These are phyloP conservation scores for Bradypus variegatus DNA, from an alignment of 2,797 vertebrate species.

Conservation along the genomic window DNA sequence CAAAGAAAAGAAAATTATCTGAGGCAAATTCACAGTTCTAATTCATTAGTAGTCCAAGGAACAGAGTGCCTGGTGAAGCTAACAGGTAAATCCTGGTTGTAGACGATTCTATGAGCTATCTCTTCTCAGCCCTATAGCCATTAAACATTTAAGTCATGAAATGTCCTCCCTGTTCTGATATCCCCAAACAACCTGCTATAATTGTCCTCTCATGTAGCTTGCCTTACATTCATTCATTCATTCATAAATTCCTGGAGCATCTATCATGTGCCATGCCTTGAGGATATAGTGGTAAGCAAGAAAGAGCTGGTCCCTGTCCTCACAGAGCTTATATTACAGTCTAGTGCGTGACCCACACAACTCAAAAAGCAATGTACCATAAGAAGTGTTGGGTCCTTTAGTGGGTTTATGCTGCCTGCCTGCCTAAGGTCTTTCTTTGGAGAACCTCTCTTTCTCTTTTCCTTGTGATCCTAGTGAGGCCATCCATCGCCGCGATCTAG, in stretches of 20 bases:
- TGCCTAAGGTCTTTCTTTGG: neutral
- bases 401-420: neutral
- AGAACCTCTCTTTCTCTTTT: neutral
- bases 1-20: neutral
- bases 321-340: neutral
- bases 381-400: neutral
- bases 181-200: neutral
- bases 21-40: neutral
- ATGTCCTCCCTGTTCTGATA: neutral
- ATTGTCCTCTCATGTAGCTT: neutral
- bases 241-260: neutral
- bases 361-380: neutral
- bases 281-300: neutral
- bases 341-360: neutral
- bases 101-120: neutral
- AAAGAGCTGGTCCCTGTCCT: neutral
- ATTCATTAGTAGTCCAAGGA: neutral
- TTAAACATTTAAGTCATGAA: neutral
- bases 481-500: too few species aligned
- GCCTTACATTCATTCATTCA: neutral
- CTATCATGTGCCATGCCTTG: neutral
- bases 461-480: neutral
- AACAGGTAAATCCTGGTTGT: neutral
- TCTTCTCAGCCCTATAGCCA: neutral
- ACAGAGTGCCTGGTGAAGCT: neutral